Percentiles rank a stretch among this genome's conserved stretches.
phyloP scores from a whole-genome alignment of 2,113 vertebrate genomes.

The Terrapene triunguis region DNA sequence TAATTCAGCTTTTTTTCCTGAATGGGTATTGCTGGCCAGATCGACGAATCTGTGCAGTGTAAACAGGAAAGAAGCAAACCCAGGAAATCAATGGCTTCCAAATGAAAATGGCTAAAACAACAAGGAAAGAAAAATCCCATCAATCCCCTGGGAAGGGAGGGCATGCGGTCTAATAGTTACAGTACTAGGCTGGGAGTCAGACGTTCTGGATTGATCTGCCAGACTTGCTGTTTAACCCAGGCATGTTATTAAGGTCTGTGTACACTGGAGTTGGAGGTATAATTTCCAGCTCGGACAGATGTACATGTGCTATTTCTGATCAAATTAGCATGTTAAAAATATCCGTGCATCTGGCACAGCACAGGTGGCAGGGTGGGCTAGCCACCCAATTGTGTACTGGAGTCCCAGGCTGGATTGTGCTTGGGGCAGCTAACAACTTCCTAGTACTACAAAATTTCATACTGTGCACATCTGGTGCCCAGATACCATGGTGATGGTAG shows the following conservation, averaged over 20 bases:
- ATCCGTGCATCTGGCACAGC: neutral
- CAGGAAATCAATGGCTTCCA: neutral
- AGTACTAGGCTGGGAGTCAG: neutral
- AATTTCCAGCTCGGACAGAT: neutral
- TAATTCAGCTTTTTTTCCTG: neutral
- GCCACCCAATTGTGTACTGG: neutral
- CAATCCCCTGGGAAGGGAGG: neutral
- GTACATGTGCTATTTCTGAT: neutral
- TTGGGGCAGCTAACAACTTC: neutral
- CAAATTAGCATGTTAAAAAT: neutral
- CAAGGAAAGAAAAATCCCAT: neutral
- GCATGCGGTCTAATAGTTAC: neutral
- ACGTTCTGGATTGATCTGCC: neutral
- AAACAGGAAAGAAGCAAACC: neutral
- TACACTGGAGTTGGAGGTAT: neutral
- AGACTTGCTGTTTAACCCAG: neutral
- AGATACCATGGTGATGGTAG: slow-evolving; percentile 25
- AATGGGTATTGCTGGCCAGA: neutral
- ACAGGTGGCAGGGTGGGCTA: neutral
- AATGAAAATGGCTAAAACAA: neutral
- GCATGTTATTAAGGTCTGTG: neutral
- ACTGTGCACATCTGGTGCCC: slow-evolving; percentile 48
- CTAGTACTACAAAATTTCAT: slow-evolving; percentile 18
- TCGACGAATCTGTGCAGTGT: neutral
- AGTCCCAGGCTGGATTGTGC: neutral